phyloP scores from a whole-genome alignment of 2,797 vertebrate species.

The Merluccius polli region DNA sequence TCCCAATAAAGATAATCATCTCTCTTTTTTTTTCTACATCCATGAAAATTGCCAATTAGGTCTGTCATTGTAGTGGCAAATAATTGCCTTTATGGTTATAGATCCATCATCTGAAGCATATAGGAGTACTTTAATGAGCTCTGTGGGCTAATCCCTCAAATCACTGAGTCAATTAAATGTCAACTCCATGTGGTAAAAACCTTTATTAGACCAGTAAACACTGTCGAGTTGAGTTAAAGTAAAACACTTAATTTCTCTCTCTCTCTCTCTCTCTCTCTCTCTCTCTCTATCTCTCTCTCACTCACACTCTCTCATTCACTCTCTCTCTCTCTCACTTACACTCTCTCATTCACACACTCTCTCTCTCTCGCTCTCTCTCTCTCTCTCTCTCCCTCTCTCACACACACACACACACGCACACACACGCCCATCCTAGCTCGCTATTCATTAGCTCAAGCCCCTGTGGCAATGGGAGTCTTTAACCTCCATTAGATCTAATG shows the following conservation, averaged over 20 bases:
- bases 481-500: slow-evolving; percentile 82
- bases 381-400: too few species aligned
- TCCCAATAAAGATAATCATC: slow-evolving; percentile 13
- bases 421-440: slow-evolving; percentile 57
- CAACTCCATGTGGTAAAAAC: slow-evolving; percentile 49
- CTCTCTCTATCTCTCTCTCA: slow-evolving; percentile 10
- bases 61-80: slow-evolving; percentile 23
- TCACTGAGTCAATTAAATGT: slow-evolving; percentile 57
- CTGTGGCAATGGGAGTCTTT: slow-evolving; percentile 72
- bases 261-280: slow-evolving; percentile 15
- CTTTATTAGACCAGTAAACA: slow-evolving; percentile 54
- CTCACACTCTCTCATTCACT: background rate
- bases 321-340: too few species aligned
- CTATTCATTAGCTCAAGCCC: slow-evolving; percentile 68
- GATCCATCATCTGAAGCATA: slow-evolving; percentile 23
- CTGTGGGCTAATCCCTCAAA: slow-evolving; percentile 58
- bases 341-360: too few species aligned
- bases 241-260: slow-evolving; percentile 13
- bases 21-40: slow-evolving; percentile 1
- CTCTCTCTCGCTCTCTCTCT: too few species aligned
- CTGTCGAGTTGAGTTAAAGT: slow-evolving; percentile 12
- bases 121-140: slow-evolving; percentile 45
- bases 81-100: slow-evolving; percentile 29
- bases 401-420: slow-evolving; percentile 24
- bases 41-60: slow-evolving; percentile 37